These are phyloP conservation scores for Poecilia latipinna DNA, from an alignment of 2,113 vertebrate genomes.

Conservation along the genomic window DNA sequence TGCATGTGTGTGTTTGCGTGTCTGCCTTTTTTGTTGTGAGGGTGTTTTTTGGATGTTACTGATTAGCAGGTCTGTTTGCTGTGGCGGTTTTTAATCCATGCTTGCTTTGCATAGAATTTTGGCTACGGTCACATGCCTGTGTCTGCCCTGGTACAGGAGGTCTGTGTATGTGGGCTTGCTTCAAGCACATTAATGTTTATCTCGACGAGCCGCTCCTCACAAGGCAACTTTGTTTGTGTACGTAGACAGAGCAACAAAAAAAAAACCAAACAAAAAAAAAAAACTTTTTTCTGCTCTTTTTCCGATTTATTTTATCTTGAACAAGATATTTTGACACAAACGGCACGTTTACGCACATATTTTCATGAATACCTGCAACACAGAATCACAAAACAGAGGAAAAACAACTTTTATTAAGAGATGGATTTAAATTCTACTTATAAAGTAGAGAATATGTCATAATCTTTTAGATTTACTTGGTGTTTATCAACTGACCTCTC, in stretches of 20 bases:
- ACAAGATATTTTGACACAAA: constrained; percentile 33
- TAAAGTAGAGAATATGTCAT: constrained; percentile 75
- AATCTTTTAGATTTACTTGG: constrained; percentile 81
- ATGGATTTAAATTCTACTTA: constrained; percentile 75
- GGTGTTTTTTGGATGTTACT: constrained; percentile 44
- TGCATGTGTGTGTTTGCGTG: neutral
- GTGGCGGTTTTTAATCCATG: constrained; percentile 43
- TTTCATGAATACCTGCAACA: constrained; percentile 20
- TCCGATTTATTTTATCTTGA: constrained; percentile 36
- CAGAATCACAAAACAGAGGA: constrained; percentile 32
- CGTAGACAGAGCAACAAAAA: neutral
- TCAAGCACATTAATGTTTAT: constrained; percentile 30
- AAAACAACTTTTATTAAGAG: constrained; percentile 25
- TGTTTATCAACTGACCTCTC: constrained; percentile 32
- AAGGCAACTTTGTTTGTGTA: constrained; percentile 12
- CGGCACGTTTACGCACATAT: constrained; percentile 9
- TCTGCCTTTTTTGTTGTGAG: neutral
- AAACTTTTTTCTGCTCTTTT: constrained; percentile 14
- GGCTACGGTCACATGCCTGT: constrained; percentile 9
- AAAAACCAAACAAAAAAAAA: too few species aligned
- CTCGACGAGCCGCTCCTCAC: neutral
- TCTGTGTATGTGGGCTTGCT: constrained; percentile 4
- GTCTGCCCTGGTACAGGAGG: neutral
- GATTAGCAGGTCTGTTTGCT: constrained; percentile 61
- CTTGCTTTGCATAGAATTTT: constrained; percentile 68